phyloP scores from a whole-genome alignment of 1,140 invertebrate species.

The Orchestia grillus region DNA sequence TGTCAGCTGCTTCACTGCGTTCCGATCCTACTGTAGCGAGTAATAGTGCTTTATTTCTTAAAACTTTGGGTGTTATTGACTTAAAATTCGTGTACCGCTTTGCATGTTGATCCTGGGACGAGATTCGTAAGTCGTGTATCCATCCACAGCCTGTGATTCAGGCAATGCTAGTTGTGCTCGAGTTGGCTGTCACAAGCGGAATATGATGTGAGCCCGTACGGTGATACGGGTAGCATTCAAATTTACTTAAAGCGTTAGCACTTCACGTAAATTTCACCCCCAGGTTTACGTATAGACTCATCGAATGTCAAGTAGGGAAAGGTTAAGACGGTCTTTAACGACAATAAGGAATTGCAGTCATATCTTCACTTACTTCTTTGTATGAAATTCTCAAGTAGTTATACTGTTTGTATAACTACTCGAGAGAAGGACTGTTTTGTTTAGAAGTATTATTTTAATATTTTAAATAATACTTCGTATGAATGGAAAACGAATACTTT shows the following conservation, averaged over 20 bases:
- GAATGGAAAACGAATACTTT: background rate
- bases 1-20: background rate
- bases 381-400: background rate
- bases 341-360: background rate
- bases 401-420: no score
- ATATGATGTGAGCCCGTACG: background rate
- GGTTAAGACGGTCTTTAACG: background rate
- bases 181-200: background rate
- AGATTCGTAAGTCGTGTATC: background rate
- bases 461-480: no score
- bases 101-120: background rate
- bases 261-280: no score
- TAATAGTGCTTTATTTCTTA: background rate
- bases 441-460: no score
- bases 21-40: background rate
- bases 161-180: background rate
- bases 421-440: no score
- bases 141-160: background rate
- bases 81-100: background rate
- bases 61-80: background rate
- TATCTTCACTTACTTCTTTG: background rate
- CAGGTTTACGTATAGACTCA: background rate
- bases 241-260: no score
- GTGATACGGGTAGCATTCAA: no score
- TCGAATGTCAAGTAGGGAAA: background rate